Evolutionary conservation across 2,113 vertebrate species (phyloP).

Genomic region (Mesembrinibis cayennensis): DNA sequence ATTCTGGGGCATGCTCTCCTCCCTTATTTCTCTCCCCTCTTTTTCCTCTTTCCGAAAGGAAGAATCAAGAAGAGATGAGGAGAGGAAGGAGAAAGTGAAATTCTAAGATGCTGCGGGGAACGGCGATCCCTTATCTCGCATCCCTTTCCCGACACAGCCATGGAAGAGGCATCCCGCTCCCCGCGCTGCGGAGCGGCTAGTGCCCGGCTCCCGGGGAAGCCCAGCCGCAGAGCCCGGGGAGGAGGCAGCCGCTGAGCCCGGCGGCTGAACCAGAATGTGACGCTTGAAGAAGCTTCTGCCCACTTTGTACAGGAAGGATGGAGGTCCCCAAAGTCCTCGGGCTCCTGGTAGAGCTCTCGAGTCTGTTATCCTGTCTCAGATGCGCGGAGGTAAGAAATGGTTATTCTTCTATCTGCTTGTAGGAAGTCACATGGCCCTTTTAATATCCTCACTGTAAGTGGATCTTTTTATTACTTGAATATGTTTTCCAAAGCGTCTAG

Average conservation of each 20-base stretch:
- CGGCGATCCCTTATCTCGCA: not conserved
- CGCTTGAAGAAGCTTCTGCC: conserved; percentile 17
- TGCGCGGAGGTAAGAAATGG: conserved; percentile 51
- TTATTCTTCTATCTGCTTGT: not conserved
- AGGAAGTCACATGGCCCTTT: not conserved
- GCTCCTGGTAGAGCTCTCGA: not conserved
- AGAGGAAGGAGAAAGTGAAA: not conserved
- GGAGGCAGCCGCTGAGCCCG: not conserved
- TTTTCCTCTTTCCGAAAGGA: not conserved
- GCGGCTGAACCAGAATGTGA: not conserved
- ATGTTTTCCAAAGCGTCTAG: not conserved
- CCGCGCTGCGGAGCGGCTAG: not conserved
- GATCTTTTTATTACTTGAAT: not conserved
- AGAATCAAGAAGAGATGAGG: not conserved
- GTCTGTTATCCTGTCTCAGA: conserved; percentile 15
- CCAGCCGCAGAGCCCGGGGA: not conserved
- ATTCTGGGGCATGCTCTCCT: not conserved
- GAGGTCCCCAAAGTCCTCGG: not conserved
- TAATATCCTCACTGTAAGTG: not conserved
- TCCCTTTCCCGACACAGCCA: not conserved
- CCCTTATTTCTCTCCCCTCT: not conserved
- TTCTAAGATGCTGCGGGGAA: not conserved
- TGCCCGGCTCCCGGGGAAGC: not conserved
- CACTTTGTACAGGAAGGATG: conserved; percentile 11
- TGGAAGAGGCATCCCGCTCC: not conserved